phyloP scores from a whole-genome alignment of 2,113 vertebrate species.

The Anseranas semipalmata region DNA sequence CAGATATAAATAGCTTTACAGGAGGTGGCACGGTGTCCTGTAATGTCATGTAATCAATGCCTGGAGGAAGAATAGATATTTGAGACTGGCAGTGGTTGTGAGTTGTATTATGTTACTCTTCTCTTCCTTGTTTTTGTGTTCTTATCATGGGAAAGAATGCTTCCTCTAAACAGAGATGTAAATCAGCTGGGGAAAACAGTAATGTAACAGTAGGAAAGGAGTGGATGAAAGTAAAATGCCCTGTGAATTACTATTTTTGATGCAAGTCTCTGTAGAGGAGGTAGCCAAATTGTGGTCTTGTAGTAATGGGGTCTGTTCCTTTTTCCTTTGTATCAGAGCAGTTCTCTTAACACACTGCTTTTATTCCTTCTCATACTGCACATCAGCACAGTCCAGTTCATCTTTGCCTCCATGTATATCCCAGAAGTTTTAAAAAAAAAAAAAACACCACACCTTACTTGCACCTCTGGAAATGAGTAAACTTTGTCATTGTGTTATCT shows the following conservation, averaged over 20 bases:
- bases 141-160: neutral
- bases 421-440: neutral
- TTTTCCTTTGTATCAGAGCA: neutral
- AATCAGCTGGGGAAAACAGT: neutral
- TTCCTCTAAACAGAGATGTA: neutral
- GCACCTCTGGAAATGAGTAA: neutral
- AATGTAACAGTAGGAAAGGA: neutral
- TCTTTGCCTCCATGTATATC: too few relatives aligned
- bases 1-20: neutral
- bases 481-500: neutral
- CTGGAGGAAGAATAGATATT: slow-evolving; percentile 45
- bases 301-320: neutral
- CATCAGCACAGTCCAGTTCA: neutral
- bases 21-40: neutral
- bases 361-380: neutral
- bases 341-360: neutral
- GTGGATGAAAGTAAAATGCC: neutral
- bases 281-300: neutral
- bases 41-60: neutral
- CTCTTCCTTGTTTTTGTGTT: slow-evolving; percentile 38
- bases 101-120: neutral
- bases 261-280: neutral
- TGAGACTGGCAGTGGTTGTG: neutral
- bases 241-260: neutral
- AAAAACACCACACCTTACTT: neutral